Evolutionary conservation across 1,140 invertebrate genomes (phyloP).

Genomic region (Nasonia giraulti): DNA sequence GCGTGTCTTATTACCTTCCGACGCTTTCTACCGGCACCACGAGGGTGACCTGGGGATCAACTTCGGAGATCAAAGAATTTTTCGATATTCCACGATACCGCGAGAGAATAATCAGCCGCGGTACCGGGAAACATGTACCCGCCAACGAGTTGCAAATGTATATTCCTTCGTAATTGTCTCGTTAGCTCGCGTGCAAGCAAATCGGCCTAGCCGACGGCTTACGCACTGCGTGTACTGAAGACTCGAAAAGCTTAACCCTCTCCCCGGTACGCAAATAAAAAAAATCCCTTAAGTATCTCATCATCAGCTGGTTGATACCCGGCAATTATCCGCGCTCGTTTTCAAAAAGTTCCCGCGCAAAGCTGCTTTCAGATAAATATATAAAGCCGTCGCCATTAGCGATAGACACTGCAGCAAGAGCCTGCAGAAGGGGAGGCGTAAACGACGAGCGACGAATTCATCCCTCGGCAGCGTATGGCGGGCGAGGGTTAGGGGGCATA

Average conservation of each 20-base stretch:
- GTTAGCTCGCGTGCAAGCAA: background rate
- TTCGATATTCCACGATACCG: background rate
- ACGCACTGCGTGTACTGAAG: too few species aligned
- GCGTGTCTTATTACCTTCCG: constrained; percentile 29
- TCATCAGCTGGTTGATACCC: too few species aligned
- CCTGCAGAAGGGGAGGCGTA: background rate
- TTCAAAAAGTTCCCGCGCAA: constrained; percentile 1
- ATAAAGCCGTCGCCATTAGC: background rate
- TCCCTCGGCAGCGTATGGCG: background rate
- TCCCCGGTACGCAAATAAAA: too few species aligned
- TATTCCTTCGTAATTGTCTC: background rate
- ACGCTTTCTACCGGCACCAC: background rate
- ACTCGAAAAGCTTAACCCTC: background rate
- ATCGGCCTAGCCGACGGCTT: background rate
- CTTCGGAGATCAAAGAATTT: background rate
- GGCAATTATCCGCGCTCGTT: constrained; percentile 8
- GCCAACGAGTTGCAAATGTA: background rate
- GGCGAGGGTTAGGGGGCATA: background rate
- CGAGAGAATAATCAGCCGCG: too few species aligned
- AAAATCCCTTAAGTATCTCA: too few species aligned
- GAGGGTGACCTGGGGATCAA: too few species aligned
- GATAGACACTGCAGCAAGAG: background rate
- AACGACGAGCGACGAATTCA: background rate
- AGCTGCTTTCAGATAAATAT: background rate
- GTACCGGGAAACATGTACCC: background rate